phyloP scores from a whole-genome alignment of 2,797 vertebrate species.

The Diceros bicornis region DNA sequence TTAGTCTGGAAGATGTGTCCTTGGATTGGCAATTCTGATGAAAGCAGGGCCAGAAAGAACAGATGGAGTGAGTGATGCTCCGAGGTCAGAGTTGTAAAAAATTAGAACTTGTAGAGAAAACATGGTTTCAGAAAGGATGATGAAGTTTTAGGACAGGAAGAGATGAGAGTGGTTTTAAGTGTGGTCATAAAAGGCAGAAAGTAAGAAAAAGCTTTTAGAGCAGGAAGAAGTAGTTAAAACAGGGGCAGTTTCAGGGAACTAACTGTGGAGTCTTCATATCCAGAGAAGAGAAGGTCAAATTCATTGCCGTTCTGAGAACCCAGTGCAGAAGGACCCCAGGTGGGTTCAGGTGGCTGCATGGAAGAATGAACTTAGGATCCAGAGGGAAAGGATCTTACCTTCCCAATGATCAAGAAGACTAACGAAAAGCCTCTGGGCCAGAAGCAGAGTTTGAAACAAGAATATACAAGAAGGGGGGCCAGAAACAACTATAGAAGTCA shows the following conservation, averaged over 20 bases:
- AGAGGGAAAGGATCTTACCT: neutral
- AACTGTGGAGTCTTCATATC: neutral
- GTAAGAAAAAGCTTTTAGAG: constrained; percentile 78
- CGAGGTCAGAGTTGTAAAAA: constrained; percentile 70
- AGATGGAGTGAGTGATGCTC: constrained; percentile 40
- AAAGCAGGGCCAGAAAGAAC: constrained; percentile 50
- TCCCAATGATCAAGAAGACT: neutral
- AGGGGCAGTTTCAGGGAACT: neutral
- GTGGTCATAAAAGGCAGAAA: constrained; percentile 71
- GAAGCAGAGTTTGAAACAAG: neutral
- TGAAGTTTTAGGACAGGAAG: constrained; percentile 69
- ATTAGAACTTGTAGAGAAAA: constrained; percentile 66
- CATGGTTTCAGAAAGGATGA: constrained; percentile 58
- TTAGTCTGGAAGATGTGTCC: neutral
- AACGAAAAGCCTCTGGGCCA: neutral
- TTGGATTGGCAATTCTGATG: neutral
- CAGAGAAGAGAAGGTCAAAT: neutral
- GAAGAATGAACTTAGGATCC: neutral
- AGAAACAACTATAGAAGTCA: neutral
- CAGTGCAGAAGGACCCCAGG: neutral
- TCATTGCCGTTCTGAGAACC: neutral
- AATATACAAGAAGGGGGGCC: neutral
- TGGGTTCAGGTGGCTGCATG: neutral
- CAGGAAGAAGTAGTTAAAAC: constrained; percentile 64
- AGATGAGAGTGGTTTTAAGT: constrained; percentile 77